Evolutionary conservation across 2,113 vertebrate genomes (phyloP).

Genomic region (Leucosticte australis): DNA sequence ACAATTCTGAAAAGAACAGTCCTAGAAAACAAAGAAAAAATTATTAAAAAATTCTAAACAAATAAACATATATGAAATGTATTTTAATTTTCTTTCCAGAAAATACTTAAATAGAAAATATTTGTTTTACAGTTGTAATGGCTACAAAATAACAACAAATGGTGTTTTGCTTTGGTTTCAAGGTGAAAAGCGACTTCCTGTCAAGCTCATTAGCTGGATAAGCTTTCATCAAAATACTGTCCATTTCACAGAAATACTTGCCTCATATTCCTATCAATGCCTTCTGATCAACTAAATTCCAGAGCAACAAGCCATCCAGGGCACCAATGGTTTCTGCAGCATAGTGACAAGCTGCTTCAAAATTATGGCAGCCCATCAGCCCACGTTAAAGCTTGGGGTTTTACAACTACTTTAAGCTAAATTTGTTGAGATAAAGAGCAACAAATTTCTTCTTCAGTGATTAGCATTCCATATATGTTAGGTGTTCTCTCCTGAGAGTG

Average conservation of each 20-base stretch:
- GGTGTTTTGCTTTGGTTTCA: not conserved
- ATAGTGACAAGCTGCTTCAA: constrained; percentile 38
- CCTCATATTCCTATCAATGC: constrained; percentile 19
- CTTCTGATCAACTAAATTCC: constrained; percentile 43
- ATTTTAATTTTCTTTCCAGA: not conserved
- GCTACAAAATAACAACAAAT: not conserved
- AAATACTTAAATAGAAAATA: not conserved
- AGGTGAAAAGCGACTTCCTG: not conserved
- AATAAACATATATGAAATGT: not conserved
- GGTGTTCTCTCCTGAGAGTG: not conserved
- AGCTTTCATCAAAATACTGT: constrained; percentile 47
- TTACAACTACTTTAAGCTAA: not conserved
- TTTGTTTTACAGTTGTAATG: not conserved
- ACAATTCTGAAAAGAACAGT: not conserved
- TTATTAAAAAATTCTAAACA: not conserved
- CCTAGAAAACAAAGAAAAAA: not conserved
- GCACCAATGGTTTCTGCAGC: constrained; percentile 6
- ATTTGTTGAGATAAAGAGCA: not conserved
- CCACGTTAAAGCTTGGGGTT: not conserved
- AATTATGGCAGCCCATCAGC: not conserved
- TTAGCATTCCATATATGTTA: not conserved
- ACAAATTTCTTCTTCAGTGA: not conserved
- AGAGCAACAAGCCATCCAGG: constrained; percentile 50
- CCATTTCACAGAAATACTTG: constrained; percentile 11
- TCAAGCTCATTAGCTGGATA: constrained; percentile 23